Evolutionary conservation across 2,888 invertebrate species (phyloP).

Genomic region (Yponomeuta evonymella): DNA sequence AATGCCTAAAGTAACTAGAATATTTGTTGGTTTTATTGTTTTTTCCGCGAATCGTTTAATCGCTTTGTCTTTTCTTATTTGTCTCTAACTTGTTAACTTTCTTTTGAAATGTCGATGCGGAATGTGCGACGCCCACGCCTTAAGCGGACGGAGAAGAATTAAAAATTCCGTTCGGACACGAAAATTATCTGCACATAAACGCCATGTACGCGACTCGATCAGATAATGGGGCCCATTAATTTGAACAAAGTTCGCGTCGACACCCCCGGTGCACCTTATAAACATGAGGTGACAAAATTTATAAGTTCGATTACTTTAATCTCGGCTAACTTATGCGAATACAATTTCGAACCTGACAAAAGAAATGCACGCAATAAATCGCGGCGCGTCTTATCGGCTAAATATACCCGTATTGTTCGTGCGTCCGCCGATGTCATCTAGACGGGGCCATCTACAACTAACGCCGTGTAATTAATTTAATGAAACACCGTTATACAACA

Average conservation of each 20-base stretch:
- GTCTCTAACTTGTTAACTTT: not conserved
- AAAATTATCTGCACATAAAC: slow-evolving; percentile 75
- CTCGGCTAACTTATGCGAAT: slow-evolving; percentile 76
- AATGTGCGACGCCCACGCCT: slow-evolving; percentile 29
- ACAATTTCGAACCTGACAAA: slow-evolving; percentile 77
- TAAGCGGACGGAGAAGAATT: slow-evolving; percentile 15
- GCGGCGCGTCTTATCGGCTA: slow-evolving; percentile 60
- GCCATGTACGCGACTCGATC: slow-evolving; percentile 73
- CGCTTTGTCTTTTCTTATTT: not conserved
- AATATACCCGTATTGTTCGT: slow-evolving; percentile 65
- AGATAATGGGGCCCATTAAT: slow-evolving; percentile 75
- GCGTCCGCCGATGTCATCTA: slow-evolving; percentile 45
- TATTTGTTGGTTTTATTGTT: not conserved
- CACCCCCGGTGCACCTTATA: slow-evolving; percentile 68
- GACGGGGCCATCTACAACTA: slow-evolving; percentile 55
- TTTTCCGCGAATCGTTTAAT: not conserved
- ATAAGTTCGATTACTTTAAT: slow-evolving; percentile 77
- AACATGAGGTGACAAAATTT: slow-evolving; percentile 76
- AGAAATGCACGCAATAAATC: slow-evolving; percentile 76
- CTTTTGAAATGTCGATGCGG: not conserved
- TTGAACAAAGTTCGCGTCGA: slow-evolving; percentile 75
- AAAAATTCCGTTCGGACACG: slow-evolving; percentile 31
- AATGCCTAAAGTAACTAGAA: not conserved
- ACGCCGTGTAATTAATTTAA: slow-evolving; percentile 72
- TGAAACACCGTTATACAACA: slow-evolving; percentile 57